Percentiles rank a stretch among this genome's conserved stretches.
Conservation (phyloP, 2,113 vertebrate genomes). For the Phalacrocorax aristotelis region DNA sequence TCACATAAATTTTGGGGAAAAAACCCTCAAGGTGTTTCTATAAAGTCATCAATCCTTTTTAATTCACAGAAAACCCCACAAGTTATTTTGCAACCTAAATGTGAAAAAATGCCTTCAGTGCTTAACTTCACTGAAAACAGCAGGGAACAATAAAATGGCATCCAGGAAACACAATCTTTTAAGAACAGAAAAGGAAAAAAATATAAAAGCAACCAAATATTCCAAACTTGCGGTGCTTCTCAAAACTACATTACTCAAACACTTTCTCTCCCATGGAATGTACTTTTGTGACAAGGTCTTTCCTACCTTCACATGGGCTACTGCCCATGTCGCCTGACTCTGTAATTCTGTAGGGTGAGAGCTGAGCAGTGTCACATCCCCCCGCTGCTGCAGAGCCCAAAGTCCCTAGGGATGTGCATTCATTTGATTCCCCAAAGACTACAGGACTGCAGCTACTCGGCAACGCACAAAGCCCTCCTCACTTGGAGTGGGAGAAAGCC, state of each 20-base stretch:
- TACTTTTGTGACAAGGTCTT: not conserved
- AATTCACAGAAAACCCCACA: not conserved
- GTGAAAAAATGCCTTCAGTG: not conserved
- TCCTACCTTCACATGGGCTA: not conserved
- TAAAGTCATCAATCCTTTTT: not conserved
- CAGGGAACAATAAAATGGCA: not conserved
- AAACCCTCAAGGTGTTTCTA: not conserved
- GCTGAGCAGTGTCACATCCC: not conserved
- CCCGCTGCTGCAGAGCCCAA: rapidly evolving
- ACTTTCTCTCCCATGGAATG: not conserved
- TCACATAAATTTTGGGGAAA: not conserved
- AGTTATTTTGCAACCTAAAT: not conserved
- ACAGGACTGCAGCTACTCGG: not conserved
- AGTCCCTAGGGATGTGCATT: not conserved
- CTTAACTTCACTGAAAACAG: not conserved
- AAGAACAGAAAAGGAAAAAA: not conserved
- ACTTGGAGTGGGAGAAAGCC: not conserved
- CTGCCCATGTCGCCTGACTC: not conserved
- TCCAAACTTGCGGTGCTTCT: not conserved
- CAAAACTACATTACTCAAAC: not conserved
- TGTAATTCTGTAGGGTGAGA: not conserved
- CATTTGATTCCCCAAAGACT: not conserved
- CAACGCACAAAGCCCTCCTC: not conserved
- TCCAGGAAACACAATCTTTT: not conserved
- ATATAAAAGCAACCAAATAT: not conserved